Percentiles rank a stretch among this genome's conserved stretches.
Evolutionary conservation across 2,113 vertebrate genomes (phyloP).

Genomic region (Proteles cristata): DNA sequence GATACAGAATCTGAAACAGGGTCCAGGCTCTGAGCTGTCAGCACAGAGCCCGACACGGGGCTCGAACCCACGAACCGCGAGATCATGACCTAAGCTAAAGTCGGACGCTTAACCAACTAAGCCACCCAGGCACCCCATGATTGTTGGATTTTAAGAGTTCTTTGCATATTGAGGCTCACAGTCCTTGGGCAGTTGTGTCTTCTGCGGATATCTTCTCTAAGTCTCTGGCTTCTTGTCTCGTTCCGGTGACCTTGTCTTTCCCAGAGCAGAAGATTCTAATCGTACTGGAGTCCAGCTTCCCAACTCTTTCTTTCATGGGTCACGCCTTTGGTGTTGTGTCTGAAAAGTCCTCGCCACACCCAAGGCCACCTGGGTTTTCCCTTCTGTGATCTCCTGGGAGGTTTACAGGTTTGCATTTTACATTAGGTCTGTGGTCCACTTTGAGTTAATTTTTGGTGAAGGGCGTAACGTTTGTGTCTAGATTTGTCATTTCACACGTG

Average conservation of each 20-base stretch:
- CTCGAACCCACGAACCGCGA: no score
- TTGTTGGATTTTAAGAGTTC: neutral
- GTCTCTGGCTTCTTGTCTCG: neutral
- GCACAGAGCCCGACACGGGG: no score
- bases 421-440: neutral
- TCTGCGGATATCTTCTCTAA: neutral
- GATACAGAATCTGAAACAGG: no score
- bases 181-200: neutral
- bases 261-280: neutral
- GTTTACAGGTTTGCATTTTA: neutral
- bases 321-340: neutral
- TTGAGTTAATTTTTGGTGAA: neutral
- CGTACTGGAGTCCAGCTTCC: neutral
- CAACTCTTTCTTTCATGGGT: neutral
- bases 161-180: neutral
- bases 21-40: no score
- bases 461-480: neutral
- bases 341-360: neutral
- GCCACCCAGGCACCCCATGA: neutral
- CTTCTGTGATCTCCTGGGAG: rapidly evolving
- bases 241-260: neutral
- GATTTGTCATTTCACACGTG: rapidly evolving
- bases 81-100: no score
- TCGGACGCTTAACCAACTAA: no score
- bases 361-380: neutral